These are phyloP conservation scores for Nicator chloris DNA, from an alignment of 2,113 vertebrate genomes.

Conservation along the genomic window DNA sequence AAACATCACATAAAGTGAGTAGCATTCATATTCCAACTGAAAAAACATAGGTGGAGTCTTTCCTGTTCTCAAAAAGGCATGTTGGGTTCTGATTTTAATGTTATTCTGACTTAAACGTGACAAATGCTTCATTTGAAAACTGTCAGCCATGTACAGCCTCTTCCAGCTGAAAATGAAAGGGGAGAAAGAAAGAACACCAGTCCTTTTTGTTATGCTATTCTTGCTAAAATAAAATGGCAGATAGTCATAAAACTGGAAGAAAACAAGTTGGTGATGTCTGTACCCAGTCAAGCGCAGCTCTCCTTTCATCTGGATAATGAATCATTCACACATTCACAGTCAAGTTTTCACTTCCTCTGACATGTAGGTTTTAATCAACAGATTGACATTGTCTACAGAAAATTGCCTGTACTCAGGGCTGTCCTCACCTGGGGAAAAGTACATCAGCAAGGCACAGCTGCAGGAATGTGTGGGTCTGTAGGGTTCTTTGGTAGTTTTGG, in stretches of 20 bases:
- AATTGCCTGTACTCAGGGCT: background rate
- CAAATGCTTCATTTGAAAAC: slow-evolving; percentile 23
- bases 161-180: background rate
- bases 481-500: background rate
- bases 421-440: background rate
- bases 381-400: background rate
- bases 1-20: background rate
- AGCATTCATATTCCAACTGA: background rate
- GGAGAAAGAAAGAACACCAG: background rate
- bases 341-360: slow-evolving; percentile 5
- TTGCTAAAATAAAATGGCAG: slow-evolving; percentile 27
- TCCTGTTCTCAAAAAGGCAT: background rate
- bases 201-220: background rate
- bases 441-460: background rate
- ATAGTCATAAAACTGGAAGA: slow-evolving; percentile 12
- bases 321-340: slow-evolving; percentile 17
- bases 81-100: background rate
- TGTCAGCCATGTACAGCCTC: background rate
- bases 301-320: slow-evolving; percentile 41
- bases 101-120: slow-evolving; percentile 8
- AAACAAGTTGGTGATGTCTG: slow-evolving; percentile 24
- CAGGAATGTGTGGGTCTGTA: background rate
- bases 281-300: background rate
- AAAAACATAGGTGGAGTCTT: background rate
- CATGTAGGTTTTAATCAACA: slow-evolving; percentile 4